Evolutionary conservation across 2,888 invertebrate species (phyloP).

Genomic region (Galerucella calmariensis): DNA sequence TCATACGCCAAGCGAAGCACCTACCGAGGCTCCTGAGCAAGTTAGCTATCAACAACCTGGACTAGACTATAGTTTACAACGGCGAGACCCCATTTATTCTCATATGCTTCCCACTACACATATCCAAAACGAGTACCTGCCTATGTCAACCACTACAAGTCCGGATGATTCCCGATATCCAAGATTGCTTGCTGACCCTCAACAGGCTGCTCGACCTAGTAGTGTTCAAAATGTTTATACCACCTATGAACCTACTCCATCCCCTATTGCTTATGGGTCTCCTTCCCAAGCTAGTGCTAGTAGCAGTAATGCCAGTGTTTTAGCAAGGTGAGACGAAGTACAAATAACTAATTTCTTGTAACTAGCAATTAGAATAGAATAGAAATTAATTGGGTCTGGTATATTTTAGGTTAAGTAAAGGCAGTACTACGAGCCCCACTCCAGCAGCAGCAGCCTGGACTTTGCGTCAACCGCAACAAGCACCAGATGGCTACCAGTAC

Average conservation of each 20-base stretch:
- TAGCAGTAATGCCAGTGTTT: slow-evolving; percentile 69
- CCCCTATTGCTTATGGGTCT: slow-evolving; percentile 74
- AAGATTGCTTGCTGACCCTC: slow-evolving; percentile 59
- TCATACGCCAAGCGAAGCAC: slow-evolving; percentile 59
- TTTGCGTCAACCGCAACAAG: slow-evolving; percentile 72
- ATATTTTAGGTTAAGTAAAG: slow-evolving; percentile 70
- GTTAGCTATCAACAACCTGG: slow-evolving; percentile 68
- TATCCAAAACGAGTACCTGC: slow-evolving; percentile 61
- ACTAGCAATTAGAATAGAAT: no score
- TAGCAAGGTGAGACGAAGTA: slow-evolving; percentile 61
- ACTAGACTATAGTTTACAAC: slow-evolving; percentile 79
- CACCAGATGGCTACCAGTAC: slow-evolving; percentile 76
- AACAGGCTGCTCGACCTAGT: slow-evolving; percentile 72
- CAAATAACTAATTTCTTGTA: no score
- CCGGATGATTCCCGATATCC: slow-evolving; percentile 50
- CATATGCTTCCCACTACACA: slow-evolving; percentile 68
- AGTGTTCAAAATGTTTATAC: slow-evolving; percentile 79
- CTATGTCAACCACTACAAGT: slow-evolving; percentile 53
- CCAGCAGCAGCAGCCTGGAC: slow-evolving; percentile 76
- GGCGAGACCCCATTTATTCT: slow-evolving; percentile 68
- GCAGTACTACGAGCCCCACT: slow-evolving; percentile 77
- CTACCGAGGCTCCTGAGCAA: slow-evolving; percentile 61
- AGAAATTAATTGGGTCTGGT: no score
- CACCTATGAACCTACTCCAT: slow-evolving; percentile 80
- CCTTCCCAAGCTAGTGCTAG: slow-evolving; percentile 73